Evolutionary conservation across 2,113 vertebrate genomes (phyloP), one percentile per base, ranked within the genome.

Genomic region (Pseudorasbora parva): DNA sequence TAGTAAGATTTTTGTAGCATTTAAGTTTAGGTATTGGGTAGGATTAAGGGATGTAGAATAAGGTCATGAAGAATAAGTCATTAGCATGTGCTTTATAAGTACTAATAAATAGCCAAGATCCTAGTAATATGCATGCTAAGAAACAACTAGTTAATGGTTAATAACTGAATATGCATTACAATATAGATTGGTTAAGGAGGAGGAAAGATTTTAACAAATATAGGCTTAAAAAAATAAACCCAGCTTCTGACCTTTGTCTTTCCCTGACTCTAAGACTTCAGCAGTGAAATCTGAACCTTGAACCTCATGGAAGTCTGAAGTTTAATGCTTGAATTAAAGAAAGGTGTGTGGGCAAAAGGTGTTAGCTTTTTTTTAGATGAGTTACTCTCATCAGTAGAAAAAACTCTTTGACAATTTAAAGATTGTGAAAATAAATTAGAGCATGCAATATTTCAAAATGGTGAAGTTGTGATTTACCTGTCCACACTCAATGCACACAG

Each of bases 401-500:
- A 51, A 75, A 30, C 6, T 17, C 27, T 66, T 15, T 49, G 17
- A 69, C 33, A 12, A 6, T 69, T 33, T 5, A 33, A 3, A 66
- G 30, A 66, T 66, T 37, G 25, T 37, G 8, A 37, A 8, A 41
- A 8, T 51, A 15, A 49, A 60, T 60, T 2, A 41, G n/a, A 72
- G 15, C n/a, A 14, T 49, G 47, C 14, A 49, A 9, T 23, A 45
- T 71, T 71, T 71, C 6, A 3, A 47, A 21, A 62, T n/a, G 23
- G 5, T 43, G 17, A 30, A 23, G 10, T 25, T 9, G 5, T 19
- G 30, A 87, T 71, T 86, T 94, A 99, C 98, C 98, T 99, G 96
- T 99, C 97, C 68, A 99, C 97, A 5, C 98, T 99, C 80, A 99
- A 96, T 43, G 98, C 98, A 5, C 97, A 98, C 90, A 99, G 93